Evolutionary conservation across 2,113 vertebrate species (phyloP).

Genomic region (Phyllopteryx taeniolatus): DNA sequence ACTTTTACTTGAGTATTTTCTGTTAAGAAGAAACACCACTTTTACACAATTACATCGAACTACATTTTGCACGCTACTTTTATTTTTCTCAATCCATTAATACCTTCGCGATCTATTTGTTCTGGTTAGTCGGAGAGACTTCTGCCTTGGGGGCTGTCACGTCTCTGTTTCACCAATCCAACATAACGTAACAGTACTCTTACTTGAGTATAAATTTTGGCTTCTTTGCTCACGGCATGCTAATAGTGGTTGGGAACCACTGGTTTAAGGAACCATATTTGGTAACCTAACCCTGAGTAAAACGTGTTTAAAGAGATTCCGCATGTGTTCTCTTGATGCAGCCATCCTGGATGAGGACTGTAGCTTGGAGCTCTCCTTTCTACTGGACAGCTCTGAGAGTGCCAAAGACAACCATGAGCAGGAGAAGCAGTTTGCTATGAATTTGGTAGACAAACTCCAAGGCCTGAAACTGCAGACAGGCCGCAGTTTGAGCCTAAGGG

Average conservation of each 20-base stretch:
- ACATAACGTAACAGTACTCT: neutral
- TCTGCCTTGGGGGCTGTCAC: too few relatives aligned
- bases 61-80: too few relatives aligned
- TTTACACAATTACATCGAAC: too few relatives aligned
- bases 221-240: too few relatives aligned
- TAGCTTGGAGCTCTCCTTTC: slow-evolving; percentile 82
- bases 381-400: slow-evolving; percentile 89
- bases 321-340: slow-evolving; percentile 33
- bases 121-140: too few relatives aligned
- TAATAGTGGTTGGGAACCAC: too few relatives aligned
- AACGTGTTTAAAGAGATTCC: neutral
- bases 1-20: too few relatives aligned
- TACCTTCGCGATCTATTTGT: too few relatives aligned
- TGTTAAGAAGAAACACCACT: too few relatives aligned
- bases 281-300: neutral
- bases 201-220: neutral
- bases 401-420: slow-evolving; percentile 84
- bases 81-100: too few relatives aligned
- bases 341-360: slow-evolving; percentile 82
- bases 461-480: slow-evolving; percentile 73
- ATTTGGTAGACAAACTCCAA: slow-evolving; percentile 80
- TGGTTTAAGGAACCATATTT: neutral
- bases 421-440: slow-evolving; percentile 82
- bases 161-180: too few relatives aligned
- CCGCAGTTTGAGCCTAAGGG: slow-evolving; percentile 76